Percentiles rank a stretch among this genome's conserved stretches.
Conservation (phyloP, 1,140 invertebrate species). For the Dreissena polymorpha region DNA sequence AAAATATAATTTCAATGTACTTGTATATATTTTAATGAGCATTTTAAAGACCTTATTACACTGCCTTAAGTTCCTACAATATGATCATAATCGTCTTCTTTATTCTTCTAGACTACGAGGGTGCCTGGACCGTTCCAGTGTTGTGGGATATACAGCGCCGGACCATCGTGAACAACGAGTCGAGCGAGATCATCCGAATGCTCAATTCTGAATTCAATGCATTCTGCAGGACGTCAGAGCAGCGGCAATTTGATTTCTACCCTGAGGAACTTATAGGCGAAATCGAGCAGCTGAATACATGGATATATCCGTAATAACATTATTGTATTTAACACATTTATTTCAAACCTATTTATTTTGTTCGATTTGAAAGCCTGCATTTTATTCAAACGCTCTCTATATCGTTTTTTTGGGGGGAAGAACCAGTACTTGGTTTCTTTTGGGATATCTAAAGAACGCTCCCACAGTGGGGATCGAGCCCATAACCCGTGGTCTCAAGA, state of each 20-base stretch:
- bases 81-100: too few species aligned
- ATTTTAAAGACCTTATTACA: too few species aligned
- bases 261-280: constrained; percentile 63
- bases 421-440: too few species aligned
- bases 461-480: too few species aligned
- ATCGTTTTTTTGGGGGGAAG: too few species aligned
- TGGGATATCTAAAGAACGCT: too few species aligned
- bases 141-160: constrained; percentile 74
- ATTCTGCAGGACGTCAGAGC: constrained; percentile 72
- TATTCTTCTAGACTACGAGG: constrained; percentile 63
- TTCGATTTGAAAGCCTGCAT: not conserved
- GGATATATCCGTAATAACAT: constrained; percentile 73
- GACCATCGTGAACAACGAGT: constrained; percentile 77
- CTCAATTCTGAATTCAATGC: constrained; percentile 76
- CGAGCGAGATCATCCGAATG: constrained; percentile 77
- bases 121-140: constrained; percentile 71
- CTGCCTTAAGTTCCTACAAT: too few species aligned
- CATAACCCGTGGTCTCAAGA: too few species aligned
- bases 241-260: constrained; percentile 73
- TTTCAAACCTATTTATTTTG: too few species aligned
- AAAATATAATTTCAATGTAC: too few species aligned
- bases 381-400: too few species aligned
- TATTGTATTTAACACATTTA: not conserved
- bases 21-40: too few species aligned
- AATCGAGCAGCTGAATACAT: constrained; percentile 74